Conservation (phyloP, 64 coral and sea anemone species). For the Porites australiensis region DNA sequence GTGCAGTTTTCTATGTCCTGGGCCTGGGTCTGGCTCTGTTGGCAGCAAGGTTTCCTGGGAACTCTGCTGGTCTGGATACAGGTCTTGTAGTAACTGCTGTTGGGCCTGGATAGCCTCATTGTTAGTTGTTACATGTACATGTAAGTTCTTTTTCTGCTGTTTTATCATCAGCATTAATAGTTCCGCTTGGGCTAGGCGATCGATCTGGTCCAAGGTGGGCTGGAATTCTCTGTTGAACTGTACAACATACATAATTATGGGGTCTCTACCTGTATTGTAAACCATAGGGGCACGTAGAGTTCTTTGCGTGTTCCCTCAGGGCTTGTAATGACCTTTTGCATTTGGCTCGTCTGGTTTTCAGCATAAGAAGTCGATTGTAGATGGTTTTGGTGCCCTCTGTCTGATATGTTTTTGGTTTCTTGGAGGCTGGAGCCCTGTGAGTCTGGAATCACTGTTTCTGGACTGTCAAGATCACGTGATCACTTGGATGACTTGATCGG, state of each 20-base stretch:
- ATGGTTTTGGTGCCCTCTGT: background rate
- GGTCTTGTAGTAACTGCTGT: too few species aligned
- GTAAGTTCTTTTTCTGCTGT: background rate
- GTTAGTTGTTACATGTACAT: too few species aligned
- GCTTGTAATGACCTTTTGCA: conserved; percentile 5
- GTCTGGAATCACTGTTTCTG: conserved; percentile 8
- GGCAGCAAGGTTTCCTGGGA: too few species aligned
- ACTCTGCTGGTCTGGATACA: too few species aligned
- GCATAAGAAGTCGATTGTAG: background rate
- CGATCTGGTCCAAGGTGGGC: background rate
- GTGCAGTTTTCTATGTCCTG: too few species aligned
- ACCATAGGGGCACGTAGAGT: conserved; percentile 10
- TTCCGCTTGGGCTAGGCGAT: background rate
- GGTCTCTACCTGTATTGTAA: background rate
- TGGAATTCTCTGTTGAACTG: too few species aligned
- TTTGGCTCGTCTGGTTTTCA: conserved; percentile 26
- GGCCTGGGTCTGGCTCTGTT: too few species aligned
- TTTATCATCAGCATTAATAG: background rate
- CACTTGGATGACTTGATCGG: conserved; percentile 3
- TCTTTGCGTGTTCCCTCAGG: background rate
- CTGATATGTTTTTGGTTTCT: background rate
- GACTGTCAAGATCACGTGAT: background rate
- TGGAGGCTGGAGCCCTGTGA: too few species aligned
- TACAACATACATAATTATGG: background rate
- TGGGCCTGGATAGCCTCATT: too few species aligned